phyloP scores from a whole-genome alignment of 2,797 vertebrate species.

The Melopsittacus undulatus region DNA sequence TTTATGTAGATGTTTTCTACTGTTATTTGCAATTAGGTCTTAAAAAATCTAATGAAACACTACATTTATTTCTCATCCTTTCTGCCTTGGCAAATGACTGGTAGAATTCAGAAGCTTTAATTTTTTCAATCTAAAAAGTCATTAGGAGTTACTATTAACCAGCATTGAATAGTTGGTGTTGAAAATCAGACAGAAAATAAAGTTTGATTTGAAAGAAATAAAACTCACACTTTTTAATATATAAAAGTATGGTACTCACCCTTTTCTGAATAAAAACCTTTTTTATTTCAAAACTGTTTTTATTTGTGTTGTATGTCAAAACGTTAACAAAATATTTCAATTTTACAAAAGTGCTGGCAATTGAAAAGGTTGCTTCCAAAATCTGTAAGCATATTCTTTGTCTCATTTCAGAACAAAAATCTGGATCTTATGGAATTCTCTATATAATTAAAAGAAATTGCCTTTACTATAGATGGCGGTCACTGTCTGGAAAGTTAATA shows the following conservation, averaged over 20 bases:
- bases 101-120: neutral
- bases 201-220: neutral
- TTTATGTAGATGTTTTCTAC: neutral
- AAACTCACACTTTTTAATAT: neutral
- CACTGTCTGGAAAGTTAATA: neutral
- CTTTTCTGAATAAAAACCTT: neutral
- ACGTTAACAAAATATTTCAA: neutral
- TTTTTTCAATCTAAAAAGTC: neutral
- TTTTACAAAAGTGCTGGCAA: neutral
- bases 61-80: neutral
- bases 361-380: neutral
- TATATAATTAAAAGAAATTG: neutral
- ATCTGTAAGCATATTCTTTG: neutral
- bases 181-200: neutral
- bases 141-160: neutral
- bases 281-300: neutral
- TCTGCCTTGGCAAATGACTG: neutral
- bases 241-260: neutral
- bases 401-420: neutral
- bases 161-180: neutral
- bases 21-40: neutral
- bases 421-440: neutral
- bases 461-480: neutral
- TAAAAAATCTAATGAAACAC: neutral
- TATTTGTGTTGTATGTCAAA: neutral